Evolutionary conservation across 2,797 vertebrate genomes (phyloP), one percentile per base, ranked within the genome.

Genomic region (Hapalemur alaotrensis): DNA sequence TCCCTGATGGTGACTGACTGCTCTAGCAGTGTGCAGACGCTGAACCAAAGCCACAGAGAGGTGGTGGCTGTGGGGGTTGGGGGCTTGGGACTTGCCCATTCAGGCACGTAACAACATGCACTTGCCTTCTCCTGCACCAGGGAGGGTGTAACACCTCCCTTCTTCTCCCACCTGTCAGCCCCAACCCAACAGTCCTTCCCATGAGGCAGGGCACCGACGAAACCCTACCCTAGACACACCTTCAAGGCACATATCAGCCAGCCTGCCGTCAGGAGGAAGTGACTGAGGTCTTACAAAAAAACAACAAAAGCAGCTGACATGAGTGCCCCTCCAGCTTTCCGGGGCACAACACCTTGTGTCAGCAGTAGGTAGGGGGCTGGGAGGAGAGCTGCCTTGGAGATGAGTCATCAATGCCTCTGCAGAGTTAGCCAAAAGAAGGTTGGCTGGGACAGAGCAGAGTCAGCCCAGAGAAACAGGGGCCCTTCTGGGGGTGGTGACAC

Each of bases 101-200:
- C 67, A 63, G 57, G n/a, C 48, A 79, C 67, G 78, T 3, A 69
- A 93, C 32, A 73, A 72, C 69, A 72, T 83, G 61, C 0, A 22
- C 28, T 52, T 30, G 79, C 41, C 79, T 38, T 38, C 30, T 46
- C 67, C 17, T n/a, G 1, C 15, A 48, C 76, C 48, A 43, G 8
- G 2, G 7, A 28, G 41, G 15, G 59, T 48, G 35, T 57, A 28
- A 48, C 5, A 2, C 6, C 35, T 32, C 30, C 63, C 50, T 17
- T 63, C 43, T 38, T 15, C 69, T 46, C n/a, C 46, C 14, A 0
- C 82, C 95, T 86, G 83, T 38, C 72, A 86, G 73, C 3, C 32
- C 25, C 43, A 88, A 57, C 80, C 79, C 88, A 79, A 81, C 52
- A 14, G 82, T 63, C 89, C 93, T 80, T 94, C 97, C 96, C 92